Conservation (phyloP, 2,888 invertebrate species). For the Matsumyia berberina region DNA sequence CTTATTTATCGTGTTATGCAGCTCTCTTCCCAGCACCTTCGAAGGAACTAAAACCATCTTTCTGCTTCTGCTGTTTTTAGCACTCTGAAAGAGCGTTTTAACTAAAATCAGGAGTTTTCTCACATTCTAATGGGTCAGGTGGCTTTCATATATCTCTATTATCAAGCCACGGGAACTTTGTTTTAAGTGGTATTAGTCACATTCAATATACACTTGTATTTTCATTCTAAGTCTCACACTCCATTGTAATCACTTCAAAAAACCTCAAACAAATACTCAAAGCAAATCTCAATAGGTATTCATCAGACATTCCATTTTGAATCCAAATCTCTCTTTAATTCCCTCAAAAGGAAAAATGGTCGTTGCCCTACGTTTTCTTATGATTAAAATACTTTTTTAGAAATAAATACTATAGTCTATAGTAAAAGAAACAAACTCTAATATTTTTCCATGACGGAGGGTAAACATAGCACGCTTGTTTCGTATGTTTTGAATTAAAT, state of each 20-base stretch:
- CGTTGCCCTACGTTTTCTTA: slow-evolving; percentile 10
- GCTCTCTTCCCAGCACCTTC: no score
- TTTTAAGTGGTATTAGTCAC: no score
- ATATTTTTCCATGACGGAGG: slow-evolving; percentile 3
- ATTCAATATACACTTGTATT: no score
- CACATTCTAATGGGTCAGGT: no score
- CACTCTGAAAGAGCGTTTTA: no score
- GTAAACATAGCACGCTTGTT: neutral
- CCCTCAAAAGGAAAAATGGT: neutral
- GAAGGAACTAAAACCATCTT: no score
- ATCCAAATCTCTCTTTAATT: neutral
- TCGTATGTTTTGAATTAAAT: neutral
- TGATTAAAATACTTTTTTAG: slow-evolving; percentile 4
- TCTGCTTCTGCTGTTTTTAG: no score
- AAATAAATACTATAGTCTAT: neutral
- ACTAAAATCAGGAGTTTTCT: no score
- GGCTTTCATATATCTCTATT: no score
- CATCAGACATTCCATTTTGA: slow-evolving; percentile 25
- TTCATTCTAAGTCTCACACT: neutral
- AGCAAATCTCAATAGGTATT: slow-evolving; percentile 3
- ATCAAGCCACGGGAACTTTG: no score
- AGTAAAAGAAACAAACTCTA: neutral
- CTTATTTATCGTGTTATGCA: no score
- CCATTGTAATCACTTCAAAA: slow-evolving; percentile 22
- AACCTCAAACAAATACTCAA: neutral